Evolutionary conservation across 1,140 invertebrate species (phyloP), one percentile per base, ranked within the genome.

Genomic region (Ceratitis capitata): DNA sequence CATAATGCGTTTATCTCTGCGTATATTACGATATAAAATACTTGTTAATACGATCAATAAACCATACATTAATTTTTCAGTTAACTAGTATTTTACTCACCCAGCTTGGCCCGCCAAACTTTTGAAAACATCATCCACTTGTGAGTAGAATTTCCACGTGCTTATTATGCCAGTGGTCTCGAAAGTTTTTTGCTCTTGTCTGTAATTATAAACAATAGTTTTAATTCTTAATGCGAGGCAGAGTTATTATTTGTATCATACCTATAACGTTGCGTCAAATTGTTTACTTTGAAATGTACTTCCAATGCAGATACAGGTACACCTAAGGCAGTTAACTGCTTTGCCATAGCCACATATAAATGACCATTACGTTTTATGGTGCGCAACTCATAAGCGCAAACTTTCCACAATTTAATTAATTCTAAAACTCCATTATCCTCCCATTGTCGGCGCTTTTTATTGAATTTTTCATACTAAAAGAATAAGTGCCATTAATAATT

Each of bases 381-480:
- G 89, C 90, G 90, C 88, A 91, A 87, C 87, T 91, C 90, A 91
- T 91, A 91, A 87, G 90, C 90, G 88, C 90, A 91, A 74, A 91
- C 90, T 91, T 91, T 91, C 90, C 90, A 91, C 90, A 91, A 87
- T 90, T 91, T 91, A 85, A 91, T 91, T 85, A 91, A 85, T 86
- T 91, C 90, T 87, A 91, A 86, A 85, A 91, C 90, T 87, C 90
- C 90, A 90, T 88, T 91, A 90, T 91, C 90, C 89, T 91, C 90
- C 90, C 90, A 91, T 91, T 91, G 90, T 90, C 90, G 89, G 86
- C 90, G 89, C 88, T 91, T 91, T 90, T 91, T 91, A 84, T 91
- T 91, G 89, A 91, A 91, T 91, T 91, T 91, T 91, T 91, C 90
- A 91, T 91, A 91, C 90, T 91, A 45, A 82, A n/a, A 29, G 35